Percentiles rank a stretch among this genome's conserved stretches.
Conservation (phyloP, 2,888 invertebrate species). For the Volucella inflata region DNA sequence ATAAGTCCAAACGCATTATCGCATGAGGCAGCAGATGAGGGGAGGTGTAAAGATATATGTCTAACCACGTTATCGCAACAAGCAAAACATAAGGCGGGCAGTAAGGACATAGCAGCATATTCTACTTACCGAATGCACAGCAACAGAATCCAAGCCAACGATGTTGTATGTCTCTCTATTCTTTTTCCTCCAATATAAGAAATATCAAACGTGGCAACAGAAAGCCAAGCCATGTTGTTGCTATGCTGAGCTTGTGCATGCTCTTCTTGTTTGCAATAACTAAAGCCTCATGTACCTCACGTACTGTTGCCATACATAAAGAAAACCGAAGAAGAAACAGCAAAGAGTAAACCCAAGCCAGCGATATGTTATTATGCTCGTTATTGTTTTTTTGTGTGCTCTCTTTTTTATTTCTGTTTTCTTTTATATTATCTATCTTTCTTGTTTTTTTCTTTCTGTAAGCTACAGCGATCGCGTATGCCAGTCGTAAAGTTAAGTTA, state of each 20-base stretch:
- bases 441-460: neutral
- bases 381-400: conserved; percentile 12
- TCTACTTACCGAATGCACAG: neutral
- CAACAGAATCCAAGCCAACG: conserved; percentile 14
- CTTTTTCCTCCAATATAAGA: neutral
- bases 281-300: conserved; percentile 3
- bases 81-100: conserved; percentile 6
- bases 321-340: conserved; percentile 12
- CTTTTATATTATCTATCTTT: conserved; percentile 1
- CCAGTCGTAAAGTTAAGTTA: neutral
- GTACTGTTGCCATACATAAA: too few species aligned
- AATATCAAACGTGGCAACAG: neutral
- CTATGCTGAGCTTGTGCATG: conserved; percentile 5
- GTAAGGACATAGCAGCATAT: conserved; percentile 5
- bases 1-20: conserved; percentile 5
- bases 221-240: conserved; percentile 8
- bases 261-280: conserved; percentile 7
- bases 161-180: conserved; percentile 7
- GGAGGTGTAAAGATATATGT: conserved; percentile 12
- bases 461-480: conserved; percentile 9
- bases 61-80: conserved; percentile 14
- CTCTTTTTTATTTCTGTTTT: conserved; percentile 4
- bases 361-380: conserved; percentile 19
- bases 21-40: conserved; percentile 8
- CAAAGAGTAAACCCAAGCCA: conserved; percentile 15